Evolutionary conservation across 1,140 invertebrate species (phyloP).

Genomic region (Glomeris maerens): DNA sequence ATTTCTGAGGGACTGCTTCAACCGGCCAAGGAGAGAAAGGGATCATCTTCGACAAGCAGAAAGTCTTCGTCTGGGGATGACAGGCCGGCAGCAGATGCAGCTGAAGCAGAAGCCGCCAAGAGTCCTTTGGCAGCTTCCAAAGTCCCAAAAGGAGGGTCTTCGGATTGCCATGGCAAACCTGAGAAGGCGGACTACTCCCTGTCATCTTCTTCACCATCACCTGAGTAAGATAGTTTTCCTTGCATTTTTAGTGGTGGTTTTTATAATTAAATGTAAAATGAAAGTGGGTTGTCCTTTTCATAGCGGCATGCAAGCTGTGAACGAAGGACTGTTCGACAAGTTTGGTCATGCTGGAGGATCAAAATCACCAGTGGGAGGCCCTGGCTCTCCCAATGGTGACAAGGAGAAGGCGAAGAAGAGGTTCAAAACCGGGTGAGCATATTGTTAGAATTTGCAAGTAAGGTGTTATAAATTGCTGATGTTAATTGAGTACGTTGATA

Average conservation of each 20-base stretch:
- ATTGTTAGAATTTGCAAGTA: not conserved
- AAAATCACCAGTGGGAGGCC: too few relatives aligned
- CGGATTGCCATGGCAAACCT: not conserved
- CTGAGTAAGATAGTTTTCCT: too few relatives aligned
- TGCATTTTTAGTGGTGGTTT: too few relatives aligned
- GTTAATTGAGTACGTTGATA: too few relatives aligned
- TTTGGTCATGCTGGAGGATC: too few relatives aligned
- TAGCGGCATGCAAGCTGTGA: too few relatives aligned
- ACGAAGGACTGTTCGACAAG: too few relatives aligned
- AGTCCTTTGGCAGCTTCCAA: conserved; percentile 3
- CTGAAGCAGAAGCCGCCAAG: not conserved
- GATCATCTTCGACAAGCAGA: conserved; percentile 2
- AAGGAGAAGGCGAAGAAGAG: conserved; percentile 8
- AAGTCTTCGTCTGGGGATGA: conserved; percentile 2
- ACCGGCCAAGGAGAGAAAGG: conserved; percentile 19
- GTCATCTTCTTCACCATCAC: too few relatives aligned
- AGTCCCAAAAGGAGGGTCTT: not conserved
- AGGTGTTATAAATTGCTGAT: not conserved
- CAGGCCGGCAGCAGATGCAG: not conserved
- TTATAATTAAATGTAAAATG: too few relatives aligned
- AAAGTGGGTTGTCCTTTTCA: too few relatives aligned
- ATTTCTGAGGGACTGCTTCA: conserved; percentile 43
- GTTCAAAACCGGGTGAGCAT: conserved; percentile 24
- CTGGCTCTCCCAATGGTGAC: conserved; percentile 12
- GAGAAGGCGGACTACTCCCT: not conserved